A percentile compares a stretch with the other conserved stretches of the same genome.
phyloP scores from a whole-genome alignment of 2,888 invertebrate species.

The Andrena fulva region DNA sequence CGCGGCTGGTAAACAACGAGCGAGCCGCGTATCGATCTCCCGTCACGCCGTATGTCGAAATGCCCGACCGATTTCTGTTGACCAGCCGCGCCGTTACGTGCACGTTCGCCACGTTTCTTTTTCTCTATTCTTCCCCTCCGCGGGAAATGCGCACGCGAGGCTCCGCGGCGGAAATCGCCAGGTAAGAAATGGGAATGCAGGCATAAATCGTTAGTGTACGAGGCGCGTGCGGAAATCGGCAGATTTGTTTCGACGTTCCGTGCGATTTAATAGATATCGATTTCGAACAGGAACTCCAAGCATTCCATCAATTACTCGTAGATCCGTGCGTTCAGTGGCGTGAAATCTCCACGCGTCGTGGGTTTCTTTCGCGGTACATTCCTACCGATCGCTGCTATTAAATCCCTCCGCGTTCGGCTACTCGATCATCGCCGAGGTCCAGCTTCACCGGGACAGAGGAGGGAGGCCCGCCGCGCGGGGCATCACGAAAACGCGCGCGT shows the following conservation, averaged over 20 bases:
- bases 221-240: not conserved
- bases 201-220: not conserved
- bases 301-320: no score
- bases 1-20: slow-evolving; percentile 64
- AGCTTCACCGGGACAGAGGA: not conserved
- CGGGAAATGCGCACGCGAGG: slow-evolving; percentile 36
- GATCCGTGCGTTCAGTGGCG: not conserved
- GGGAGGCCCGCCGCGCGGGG: not conserved
- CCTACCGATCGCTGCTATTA: not conserved
- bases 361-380: slow-evolving; percentile 3
- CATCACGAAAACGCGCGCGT: slow-evolving; percentile 67
- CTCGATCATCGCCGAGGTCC: slow-evolving; percentile 13
- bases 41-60: slow-evolving; percentile 28
- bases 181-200: slow-evolving; percentile 33
- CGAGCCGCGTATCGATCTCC: slow-evolving; percentile 65
- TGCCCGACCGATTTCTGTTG: slow-evolving; percentile 57
- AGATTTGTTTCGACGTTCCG: not conserved
- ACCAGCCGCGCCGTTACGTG: not conserved
- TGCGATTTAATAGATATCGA: no score
- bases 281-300: not conserved
- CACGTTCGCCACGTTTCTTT: not conserved
- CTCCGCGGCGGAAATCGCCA: slow-evolving; percentile 21
- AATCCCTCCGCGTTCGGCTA: not conserved
- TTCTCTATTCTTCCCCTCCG: not conserved
- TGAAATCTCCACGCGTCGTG: not conserved